A percentile compares a stretch with the other conserved stretches of the same genome.
These are phyloP conservation scores for Brachionus rubens DNA, from an alignment of 1,140 invertebrate species.

Conservation along the genomic window DNA sequence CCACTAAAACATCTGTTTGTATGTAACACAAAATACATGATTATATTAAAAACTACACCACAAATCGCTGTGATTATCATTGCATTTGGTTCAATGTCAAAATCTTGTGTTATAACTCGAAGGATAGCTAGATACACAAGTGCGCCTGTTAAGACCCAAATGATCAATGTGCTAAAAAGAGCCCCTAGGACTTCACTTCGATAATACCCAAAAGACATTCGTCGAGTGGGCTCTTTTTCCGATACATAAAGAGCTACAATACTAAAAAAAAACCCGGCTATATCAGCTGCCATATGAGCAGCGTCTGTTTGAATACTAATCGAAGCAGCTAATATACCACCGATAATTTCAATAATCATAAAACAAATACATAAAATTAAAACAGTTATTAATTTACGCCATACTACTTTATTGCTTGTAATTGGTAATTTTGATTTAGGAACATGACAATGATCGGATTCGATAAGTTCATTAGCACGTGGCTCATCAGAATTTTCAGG, in stretches of 20 bases:
- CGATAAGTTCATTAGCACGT: background rate
- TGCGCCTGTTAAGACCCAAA: slow-evolving; percentile 47
- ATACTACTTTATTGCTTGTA: background rate
- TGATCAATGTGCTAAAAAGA: slow-evolving; percentile 46
- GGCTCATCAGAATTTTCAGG: background rate
- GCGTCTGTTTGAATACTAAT: slow-evolving; percentile 94
- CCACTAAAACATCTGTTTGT: slow-evolving; percentile 41
- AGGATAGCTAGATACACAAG: slow-evolving; percentile 45
- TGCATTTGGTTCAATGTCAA: slow-evolving; percentile 38
- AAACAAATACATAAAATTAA: slow-evolving; percentile 83
- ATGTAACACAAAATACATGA: slow-evolving; percentile 48
- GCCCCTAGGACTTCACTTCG: slow-evolving; percentile 47
- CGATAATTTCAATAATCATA: slow-evolving; percentile 85
- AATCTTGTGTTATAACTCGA: slow-evolving; percentile 40
- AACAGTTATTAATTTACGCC: slow-evolving; percentile 70
- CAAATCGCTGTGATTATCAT: slow-evolving; percentile 47
- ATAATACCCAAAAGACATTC: slow-evolving; percentile 29
- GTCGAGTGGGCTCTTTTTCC: slow-evolving; percentile 24
- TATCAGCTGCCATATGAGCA: slow-evolving; percentile 90
- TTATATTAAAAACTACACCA: slow-evolving; percentile 48
- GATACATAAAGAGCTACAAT: slow-evolving; percentile 39
- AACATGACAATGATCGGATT: slow-evolving; percentile 30
- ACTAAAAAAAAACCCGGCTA: slow-evolving; percentile 88
- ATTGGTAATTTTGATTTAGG: background rate
- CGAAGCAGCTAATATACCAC: slow-evolving; percentile 84